Conservation (phyloP, 2,888 invertebrate species). For the Drosophila trichaetosa region DNA sequence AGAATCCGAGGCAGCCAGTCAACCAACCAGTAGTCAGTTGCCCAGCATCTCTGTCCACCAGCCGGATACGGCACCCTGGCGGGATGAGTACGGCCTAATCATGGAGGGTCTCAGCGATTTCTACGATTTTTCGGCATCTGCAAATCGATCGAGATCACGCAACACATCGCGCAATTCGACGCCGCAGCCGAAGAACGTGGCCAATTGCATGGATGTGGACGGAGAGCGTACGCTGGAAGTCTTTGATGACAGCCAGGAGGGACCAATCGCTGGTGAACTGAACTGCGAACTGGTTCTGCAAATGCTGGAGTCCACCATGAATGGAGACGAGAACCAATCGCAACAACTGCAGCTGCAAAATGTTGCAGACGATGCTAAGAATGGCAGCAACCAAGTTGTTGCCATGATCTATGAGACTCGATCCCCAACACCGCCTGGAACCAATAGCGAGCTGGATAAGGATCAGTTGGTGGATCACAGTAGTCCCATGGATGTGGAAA, state of each 20-base stretch:
- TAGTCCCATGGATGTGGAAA: slow-evolving; percentile 43
- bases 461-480: slow-evolving; percentile 47
- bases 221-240: slow-evolving; percentile 61
- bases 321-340: slow-evolving; percentile 8
- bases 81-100: slow-evolving; percentile 77
- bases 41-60: slow-evolving; percentile 62
- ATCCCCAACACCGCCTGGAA: slow-evolving; percentile 50
- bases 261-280: slow-evolving; percentile 48
- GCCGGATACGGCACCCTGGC: slow-evolving; percentile 80
- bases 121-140: slow-evolving; percentile 83
- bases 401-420: slow-evolving; percentile 58
- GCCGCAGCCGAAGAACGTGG: slow-evolving; percentile 76
- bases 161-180: slow-evolving; percentile 75
- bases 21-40: slow-evolving; percentile 14
- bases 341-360: slow-evolving; percentile 53
- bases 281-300: slow-evolving; percentile 66
- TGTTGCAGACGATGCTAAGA: slow-evolving; percentile 69
- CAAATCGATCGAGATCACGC: slow-evolving; percentile 82
- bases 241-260: slow-evolving; percentile 70
- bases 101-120: slow-evolving; percentile 84
- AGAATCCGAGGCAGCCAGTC: slow-evolving; percentile 42
- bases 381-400: slow-evolving; percentile 30
- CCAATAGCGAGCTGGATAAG: slow-evolving; percentile 33
- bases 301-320: slow-evolving; percentile 59
- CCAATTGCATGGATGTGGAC: slow-evolving; percentile 62